Evolutionary conservation across 2,888 invertebrate genomes (phyloP), one percentile per base, ranked within the genome.

Genomic region (Gastracanthus pulcherrimus): DNA sequence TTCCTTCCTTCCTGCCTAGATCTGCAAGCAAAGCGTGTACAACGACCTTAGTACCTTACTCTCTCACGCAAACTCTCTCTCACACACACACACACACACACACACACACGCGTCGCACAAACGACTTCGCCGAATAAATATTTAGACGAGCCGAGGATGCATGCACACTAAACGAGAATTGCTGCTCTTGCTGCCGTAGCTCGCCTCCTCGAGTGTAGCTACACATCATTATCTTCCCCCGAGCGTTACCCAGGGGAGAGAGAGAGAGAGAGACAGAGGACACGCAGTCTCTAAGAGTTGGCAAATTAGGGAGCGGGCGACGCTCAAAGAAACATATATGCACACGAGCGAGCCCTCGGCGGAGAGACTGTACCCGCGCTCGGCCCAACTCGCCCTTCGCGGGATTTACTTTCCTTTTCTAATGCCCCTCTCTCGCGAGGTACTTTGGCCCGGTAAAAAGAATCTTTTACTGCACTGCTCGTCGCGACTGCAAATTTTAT

Each of bases 161-260:
- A 67, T 55, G 69, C 38, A 67, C 62, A 62, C 5, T 23, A 55
- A 23, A 55, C 55, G 36, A 55, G 31, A 26, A 38, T 71, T 34
- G 36, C 67, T 67, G 55, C 58, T 69, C 23, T 45, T 48, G 11
- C 62, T 48, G 82, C 77, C 76, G 19, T 67, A 29, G 58, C 82
- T 58, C 64, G 45, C 45, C 60, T 29, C 67, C 71, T 74, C 48
- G 31, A 70, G 75, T 62, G 69, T 81, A 82, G 84, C 86, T 87
- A 87, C 86, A 87, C 87, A 86, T 86, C 84, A 86, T 86, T 88
- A 81, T 77, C 81, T 76, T 31, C 23, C 77, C 16, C 26, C 45
- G 36, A 9, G n/a, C n/a, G n/a, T n/a, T n/a, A n/a, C n/a, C n/a
- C n/a, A n/a, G n/a, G n/a, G 23, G 58, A 34, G 34, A 29, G 7